A percentile compares a stretch with the other conserved stretches of the same genome.
Evolutionary conservation across 2,888 invertebrate genomes (phyloP).

Genomic region (Pedicia rivosa): DNA sequence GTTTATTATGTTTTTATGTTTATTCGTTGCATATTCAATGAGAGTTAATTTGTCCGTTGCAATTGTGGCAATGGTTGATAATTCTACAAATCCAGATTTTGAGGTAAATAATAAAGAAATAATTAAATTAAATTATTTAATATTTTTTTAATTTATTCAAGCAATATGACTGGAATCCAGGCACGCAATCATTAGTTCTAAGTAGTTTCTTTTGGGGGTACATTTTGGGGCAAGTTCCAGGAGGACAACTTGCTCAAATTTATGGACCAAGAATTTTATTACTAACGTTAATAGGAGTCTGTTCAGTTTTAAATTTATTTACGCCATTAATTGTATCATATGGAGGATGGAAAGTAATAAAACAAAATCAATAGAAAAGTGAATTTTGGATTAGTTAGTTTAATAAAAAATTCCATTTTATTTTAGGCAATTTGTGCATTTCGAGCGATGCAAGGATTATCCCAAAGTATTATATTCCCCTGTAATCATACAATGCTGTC

Average conservation of each 20-base stretch:
- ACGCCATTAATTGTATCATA: conserved; percentile 45
- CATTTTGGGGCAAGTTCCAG: conserved; percentile 37
- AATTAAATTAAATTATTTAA: neutral
- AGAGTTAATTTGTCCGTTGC: conserved; percentile 53
- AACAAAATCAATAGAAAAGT: no score
- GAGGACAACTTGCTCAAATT: conserved; percentile 47
- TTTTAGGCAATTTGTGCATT: no score
- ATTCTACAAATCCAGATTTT: conserved; percentile 31
- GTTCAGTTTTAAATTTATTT: conserved; percentile 43
- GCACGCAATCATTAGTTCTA: conserved; percentile 35
- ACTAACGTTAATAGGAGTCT: conserved; percentile 34
- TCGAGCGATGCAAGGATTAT: conserved; percentile 49
- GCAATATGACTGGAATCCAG: conserved; percentile 35
- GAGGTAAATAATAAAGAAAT: no score
- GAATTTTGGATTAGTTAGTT: no score
- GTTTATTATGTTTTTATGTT: conserved; percentile 39
- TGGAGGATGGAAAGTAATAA: conserved; percentile 40
- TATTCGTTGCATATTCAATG: conserved; percentile 43
- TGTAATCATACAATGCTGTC: conserved; percentile 50
- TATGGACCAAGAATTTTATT: conserved; percentile 48
- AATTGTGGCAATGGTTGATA: conserved; percentile 55
- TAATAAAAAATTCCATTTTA: no score
- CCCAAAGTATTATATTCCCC: conserved; percentile 51
- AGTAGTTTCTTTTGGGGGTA: conserved; percentile 49
- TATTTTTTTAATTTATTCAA: conserved; percentile 5